These are phyloP conservation scores for Drosophila punjabiensis DNA, from an alignment of 1,140 invertebrate species.

Conservation along the genomic window DNA sequence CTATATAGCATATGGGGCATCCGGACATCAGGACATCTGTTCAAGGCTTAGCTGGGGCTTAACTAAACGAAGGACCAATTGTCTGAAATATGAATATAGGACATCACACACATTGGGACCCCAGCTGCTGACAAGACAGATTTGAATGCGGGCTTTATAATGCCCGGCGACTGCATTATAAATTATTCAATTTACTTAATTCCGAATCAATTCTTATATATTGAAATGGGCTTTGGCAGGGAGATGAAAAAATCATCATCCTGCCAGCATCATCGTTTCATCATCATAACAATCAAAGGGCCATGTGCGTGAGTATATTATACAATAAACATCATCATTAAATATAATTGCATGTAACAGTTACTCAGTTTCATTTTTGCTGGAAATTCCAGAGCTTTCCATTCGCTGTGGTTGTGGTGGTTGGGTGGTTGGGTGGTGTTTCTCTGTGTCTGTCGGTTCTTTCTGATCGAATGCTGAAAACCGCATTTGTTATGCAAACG, in stretches of 20 bases:
- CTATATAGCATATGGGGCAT: background rate
- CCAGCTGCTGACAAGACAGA: constrained; percentile 47
- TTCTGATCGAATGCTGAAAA: constrained; percentile 44
- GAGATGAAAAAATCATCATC: constrained; percentile 63
- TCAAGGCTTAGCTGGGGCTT: constrained; percentile 41
- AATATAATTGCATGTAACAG: constrained; percentile 82
- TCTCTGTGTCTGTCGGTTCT: constrained; percentile 27
- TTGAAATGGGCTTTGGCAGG: constrained; percentile 42
- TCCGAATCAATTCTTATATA: constrained; percentile 77
- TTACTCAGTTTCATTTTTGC: constrained; percentile 58
- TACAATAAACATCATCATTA: constrained; percentile 81
- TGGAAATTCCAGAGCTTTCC: constrained; percentile 41
- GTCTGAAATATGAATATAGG: constrained; percentile 31
- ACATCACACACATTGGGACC: background rate
- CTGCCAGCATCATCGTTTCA: constrained; percentile 42
- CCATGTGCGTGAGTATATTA: constrained; percentile 37
- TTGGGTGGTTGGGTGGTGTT: constrained; percentile 4
- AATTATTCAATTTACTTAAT: constrained; percentile 81
- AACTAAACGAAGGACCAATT: constrained; percentile 30
- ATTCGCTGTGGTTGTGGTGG: constrained; percentile 30
- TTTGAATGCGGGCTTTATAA: constrained; percentile 58
- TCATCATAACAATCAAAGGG: constrained; percentile 30
- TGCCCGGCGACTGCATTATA: constrained; percentile 61
- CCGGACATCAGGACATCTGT: constrained; percentile 34
- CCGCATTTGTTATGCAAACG: constrained; percentile 79